Base-by-base conservation (phyloP, 2,113 vertebrate species). In the Tetrao urogallus region DNA sequence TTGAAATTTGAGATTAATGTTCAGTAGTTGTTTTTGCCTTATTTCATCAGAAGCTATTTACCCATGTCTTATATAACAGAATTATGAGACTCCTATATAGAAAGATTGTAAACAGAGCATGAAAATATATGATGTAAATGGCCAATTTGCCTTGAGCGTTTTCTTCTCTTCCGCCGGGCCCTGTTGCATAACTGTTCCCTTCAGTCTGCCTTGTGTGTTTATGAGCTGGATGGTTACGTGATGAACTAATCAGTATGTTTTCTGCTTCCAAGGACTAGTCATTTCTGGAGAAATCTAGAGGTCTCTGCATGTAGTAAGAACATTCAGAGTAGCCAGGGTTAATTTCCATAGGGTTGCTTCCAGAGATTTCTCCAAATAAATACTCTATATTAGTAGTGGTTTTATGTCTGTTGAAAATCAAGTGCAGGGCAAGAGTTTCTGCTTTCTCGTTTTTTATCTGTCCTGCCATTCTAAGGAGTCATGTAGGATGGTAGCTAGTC, bases 141-240 rank as follows among this genome's bases (percentile, higher is more conserved):
- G 80, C 90, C 91, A 96, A 72, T 54, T 91, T 84, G 86, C 94
- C 94, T 90, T 18, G 10, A 90, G 96, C 82, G 24, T 3, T 86
- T 94, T 94, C 82, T 88, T 52, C 30, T 92, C 56, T 92, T 95
- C 69, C 65, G 64, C 27, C 14, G 61, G 22, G 22, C 21, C 61
- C 57, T 72, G 73, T 96, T 97, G 92, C 58, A 50, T 96, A 93
- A 96, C 82, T 95, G 90, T 86, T 94, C 76, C 40, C 52, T 91
- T 89, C 60, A 72, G 67, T 48, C 72, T 94, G 75, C 50, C 75
- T 92, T 50, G 36, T 30, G 69, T 0, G 0, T 86, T 93, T 91
- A 65, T 71, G 73, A 86, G 57, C 60, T 88, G 76, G 65, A 88
- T 69, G 43, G 30, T 69, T 93, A 77, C 0, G 0, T 91, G 94